Evolutionary conservation across 2,113 vertebrate species (phyloP).

Genomic region (Scophthalmus maximus): DNA sequence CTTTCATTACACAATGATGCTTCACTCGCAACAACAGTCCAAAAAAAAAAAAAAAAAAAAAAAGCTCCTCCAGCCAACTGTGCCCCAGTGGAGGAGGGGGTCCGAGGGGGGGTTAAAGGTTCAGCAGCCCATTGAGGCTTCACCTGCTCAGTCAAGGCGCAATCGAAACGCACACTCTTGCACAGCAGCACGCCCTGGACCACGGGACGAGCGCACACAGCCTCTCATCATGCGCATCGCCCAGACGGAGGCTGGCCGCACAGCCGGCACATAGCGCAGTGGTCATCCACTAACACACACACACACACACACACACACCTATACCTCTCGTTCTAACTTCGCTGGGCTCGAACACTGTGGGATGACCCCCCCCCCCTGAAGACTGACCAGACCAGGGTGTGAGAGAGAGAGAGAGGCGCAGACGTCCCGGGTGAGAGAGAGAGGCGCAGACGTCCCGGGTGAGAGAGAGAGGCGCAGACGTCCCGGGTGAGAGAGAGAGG

Average conservation of each 20-base stretch:
- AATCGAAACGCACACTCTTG: too few relatives aligned
- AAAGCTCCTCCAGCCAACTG: too few relatives aligned
- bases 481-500: background rate
- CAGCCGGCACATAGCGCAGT: conserved; percentile 38
- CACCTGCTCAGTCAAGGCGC: background rate
- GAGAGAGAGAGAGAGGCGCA: too few relatives aligned
- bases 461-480: too few relatives aligned
- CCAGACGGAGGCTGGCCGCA: conserved; percentile 1
- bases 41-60: too few relatives aligned
- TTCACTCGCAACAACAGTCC: conserved; percentile 63
- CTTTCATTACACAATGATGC: conserved; percentile 74
- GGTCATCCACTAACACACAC: conserved; percentile 28
- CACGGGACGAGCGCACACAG: conserved; percentile 56
- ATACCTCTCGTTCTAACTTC: conserved; percentile 33
- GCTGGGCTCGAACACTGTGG: background rate
- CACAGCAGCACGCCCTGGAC: conserved; percentile 33
- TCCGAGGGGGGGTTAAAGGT: too few relatives aligned
- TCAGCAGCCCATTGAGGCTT: too few relatives aligned
- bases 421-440: too few relatives aligned
- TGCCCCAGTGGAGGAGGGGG: too few relatives aligned
- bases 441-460: too few relatives aligned
- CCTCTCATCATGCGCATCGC: conserved; percentile 47
- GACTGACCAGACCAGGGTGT: too few relatives aligned
- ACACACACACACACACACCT: conserved; percentile 13
- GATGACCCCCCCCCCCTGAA: too few relatives aligned